These are phyloP conservation scores for Grallaria varia DNA, from an alignment of 2,113 vertebrate genomes.

Conservation along the genomic window DNA sequence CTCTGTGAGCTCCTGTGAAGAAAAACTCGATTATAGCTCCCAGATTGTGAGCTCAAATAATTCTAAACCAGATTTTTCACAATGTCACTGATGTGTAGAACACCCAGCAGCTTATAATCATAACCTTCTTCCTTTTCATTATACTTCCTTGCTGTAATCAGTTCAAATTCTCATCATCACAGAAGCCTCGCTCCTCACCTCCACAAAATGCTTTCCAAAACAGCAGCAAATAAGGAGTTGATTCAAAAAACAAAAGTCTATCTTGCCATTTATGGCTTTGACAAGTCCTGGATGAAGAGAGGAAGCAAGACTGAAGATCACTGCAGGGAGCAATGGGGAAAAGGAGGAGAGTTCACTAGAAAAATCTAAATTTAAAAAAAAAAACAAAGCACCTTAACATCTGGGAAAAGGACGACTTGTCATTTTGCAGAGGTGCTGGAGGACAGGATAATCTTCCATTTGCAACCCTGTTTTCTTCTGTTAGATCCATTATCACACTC, in stretches of 20 bases:
- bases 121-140: background rate
- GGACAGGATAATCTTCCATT: background rate
- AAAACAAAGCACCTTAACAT: background rate
- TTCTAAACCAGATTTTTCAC: conserved; percentile 54
- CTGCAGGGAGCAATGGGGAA: background rate
- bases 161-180: background rate
- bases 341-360: background rate
- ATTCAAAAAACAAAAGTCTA: background rate
- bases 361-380: background rate
- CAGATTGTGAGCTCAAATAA: background rate
- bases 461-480: background rate
- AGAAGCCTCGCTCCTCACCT: background rate
- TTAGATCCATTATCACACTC: background rate
- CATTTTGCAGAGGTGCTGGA: background rate
- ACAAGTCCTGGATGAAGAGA: background rate
- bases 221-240: background rate
- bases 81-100: background rate
- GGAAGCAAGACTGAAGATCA: background rate
- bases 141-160: background rate
- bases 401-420: background rate
- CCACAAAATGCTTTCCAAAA: background rate
- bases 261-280: rapidly evolving
- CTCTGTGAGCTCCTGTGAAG: background rate
- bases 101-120: background rate
- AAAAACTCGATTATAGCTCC: conserved; percentile 43